Percentiles rank a stretch among this genome's conserved stretches.
phyloP scores from a whole-genome alignment of 2,113 vertebrate genomes.

The Ictalurus punctatus region DNA sequence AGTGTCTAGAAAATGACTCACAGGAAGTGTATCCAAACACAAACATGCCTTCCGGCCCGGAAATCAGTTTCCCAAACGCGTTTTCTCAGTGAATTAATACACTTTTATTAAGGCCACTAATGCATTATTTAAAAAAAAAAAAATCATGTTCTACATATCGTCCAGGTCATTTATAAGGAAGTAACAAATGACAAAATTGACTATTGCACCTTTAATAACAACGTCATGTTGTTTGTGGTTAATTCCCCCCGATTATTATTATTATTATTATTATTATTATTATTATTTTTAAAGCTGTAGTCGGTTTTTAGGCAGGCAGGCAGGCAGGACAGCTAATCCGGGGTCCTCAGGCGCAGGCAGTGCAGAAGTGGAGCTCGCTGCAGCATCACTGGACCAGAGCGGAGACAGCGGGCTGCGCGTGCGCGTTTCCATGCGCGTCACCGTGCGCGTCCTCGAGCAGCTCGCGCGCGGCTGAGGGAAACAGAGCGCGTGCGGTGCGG shows the following conservation, averaged over 20 bases:
- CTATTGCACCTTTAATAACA: neutral
- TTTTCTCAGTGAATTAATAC: neutral
- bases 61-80: neutral
- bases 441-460: slow-evolving; percentile 44
- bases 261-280: too few species aligned
- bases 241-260: too few species aligned
- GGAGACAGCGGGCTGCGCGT: slow-evolving; percentile 13
- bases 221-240: too few species aligned
- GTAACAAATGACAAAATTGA: neutral
- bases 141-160: neutral
- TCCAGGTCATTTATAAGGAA: neutral
- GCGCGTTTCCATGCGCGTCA: slow-evolving; percentile 32
- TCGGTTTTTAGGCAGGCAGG: neutral
- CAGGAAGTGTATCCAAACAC: too few species aligned
- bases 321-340: neutral
- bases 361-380: neutral
- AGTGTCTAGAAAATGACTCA: too few species aligned
- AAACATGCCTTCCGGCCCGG: too few species aligned
- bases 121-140: too few species aligned
- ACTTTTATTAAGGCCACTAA: neutral
- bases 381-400: slow-evolving; percentile 40
- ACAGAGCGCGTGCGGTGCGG: slow-evolving; percentile 33
- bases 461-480: slow-evolving; percentile 28
- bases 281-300: neutral
- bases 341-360: neutral